Evolutionary conservation across 2,113 vertebrate genomes (phyloP).

Genomic region (Tachycineta bicolor): DNA sequence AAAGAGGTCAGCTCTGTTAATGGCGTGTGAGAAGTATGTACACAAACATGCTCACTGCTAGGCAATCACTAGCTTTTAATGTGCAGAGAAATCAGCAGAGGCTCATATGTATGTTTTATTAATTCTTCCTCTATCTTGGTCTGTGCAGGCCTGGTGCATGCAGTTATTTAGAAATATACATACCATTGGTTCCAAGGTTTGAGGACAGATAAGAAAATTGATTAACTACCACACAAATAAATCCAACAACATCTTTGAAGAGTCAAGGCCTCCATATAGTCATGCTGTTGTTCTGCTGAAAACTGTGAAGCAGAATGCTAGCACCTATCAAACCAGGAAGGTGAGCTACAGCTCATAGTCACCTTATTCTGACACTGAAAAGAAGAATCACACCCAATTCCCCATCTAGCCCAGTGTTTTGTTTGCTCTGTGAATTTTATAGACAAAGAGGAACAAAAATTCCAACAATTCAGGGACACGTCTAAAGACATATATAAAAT

Average conservation of each 20-base stretch:
- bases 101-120: constrained; percentile 8
- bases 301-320: not conserved
- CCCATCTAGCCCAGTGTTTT: not conserved
- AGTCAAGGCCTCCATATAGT: not conserved
- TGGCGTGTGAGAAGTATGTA: not conserved
- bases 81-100: constrained; percentile 9
- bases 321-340: not conserved
- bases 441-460: not conserved
- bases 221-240: not conserved
- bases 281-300: not conserved
- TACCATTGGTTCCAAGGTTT: constrained; percentile 21
- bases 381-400: not conserved
- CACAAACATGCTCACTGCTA: not conserved
- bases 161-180: constrained; percentile 35
- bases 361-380: not conserved
- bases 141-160: constrained; percentile 13
- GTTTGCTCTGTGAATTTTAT: not conserved
- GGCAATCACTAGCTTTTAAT: not conserved
- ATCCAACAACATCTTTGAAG: not conserved
- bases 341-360: not conserved
- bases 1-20: constrained; percentile 26
- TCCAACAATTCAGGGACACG: not conserved
- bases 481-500: not conserved
- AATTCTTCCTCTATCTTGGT: constrained; percentile 38
- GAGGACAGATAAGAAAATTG: constrained; percentile 38